phyloP scores from a whole-genome alignment of 53 echinoderm and acorn worm species.

The Arbacia lixula region DNA sequence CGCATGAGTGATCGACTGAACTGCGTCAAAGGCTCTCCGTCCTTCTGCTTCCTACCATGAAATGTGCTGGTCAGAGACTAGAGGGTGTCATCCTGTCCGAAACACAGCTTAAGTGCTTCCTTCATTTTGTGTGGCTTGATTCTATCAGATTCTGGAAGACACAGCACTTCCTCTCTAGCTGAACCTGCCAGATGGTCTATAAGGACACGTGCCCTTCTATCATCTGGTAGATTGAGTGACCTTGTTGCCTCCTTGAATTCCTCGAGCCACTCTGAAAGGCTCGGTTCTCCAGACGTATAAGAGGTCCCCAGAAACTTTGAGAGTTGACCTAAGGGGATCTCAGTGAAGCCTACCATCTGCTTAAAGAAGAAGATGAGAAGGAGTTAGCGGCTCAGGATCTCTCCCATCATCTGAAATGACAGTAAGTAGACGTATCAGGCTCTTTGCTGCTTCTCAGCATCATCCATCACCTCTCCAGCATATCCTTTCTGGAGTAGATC shows the following conservation, averaged over 20 bases:
- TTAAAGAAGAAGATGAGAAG: too few species aligned
- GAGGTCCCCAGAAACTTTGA: background rate
- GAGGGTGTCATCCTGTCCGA: constrained; percentile 1
- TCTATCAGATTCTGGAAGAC: background rate
- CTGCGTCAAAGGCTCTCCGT: constrained; percentile 29
- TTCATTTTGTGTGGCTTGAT: background rate
- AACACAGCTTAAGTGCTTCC: constrained; percentile 8
- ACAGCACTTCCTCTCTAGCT: constrained; percentile 51
- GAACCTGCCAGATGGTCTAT: constrained; percentile 47
- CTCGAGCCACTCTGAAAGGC: background rate
- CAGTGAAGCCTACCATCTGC: background rate
- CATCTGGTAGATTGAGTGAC: background rate
- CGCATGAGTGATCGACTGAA: constrained; percentile 40
- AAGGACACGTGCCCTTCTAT: background rate
- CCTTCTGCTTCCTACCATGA: constrained; percentile 35
- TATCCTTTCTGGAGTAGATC: too few species aligned
- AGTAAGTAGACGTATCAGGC: too few species aligned
- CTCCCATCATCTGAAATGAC: too few species aligned
- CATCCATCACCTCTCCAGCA: too few species aligned
- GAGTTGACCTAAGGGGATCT: background rate
- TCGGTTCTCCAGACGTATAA: background rate
- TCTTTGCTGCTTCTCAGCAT: too few species aligned
- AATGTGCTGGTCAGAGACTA: constrained; percentile 20
- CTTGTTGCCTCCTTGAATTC: background rate
- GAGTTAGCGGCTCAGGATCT: too few species aligned